phyloP scores from a whole-genome alignment of 2,113 vertebrate genomes.

The Xiphophorus maculatus region DNA sequence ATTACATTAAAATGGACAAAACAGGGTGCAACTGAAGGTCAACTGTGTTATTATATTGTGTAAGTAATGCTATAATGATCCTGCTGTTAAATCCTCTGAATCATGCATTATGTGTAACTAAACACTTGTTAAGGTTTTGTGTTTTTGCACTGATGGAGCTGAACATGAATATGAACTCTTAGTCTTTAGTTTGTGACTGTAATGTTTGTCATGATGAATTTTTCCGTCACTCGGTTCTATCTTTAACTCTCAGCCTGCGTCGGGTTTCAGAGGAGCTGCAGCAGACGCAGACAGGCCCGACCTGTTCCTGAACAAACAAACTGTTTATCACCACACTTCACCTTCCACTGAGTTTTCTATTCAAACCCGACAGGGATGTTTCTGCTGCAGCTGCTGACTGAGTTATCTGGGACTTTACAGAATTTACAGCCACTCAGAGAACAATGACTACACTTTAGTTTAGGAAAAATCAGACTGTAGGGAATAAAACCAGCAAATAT shows the following conservation, averaged over 20 bases:
- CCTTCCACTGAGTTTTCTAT: not conserved
- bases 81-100: no score
- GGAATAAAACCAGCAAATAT: not conserved
- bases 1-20: no score
- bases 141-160: no score
- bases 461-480: not conserved
- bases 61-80: no score
- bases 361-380: not conserved
- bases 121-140: no score
- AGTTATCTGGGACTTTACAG: not conserved
- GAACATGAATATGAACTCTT: no score
- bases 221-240: not conserved
- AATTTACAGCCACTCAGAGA: not conserved
- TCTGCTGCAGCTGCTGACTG: not conserved
- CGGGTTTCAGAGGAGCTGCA: not conserved
- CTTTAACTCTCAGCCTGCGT: not conserved
- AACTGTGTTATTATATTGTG: no score
- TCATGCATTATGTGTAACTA: no score
- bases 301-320: slow-evolving; percentile 51
- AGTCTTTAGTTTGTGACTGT: not conserved
- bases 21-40: no score
- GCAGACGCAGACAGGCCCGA: slow-evolving; percentile 29
- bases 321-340: not conserved
- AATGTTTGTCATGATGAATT: not conserved
- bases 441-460: not conserved